A percentile compares a stretch with the other conserved stretches of the same genome.
phyloP scores from a whole-genome alignment of 2,888 invertebrate species.

The Chamaedrilus cognettii region DNA sequence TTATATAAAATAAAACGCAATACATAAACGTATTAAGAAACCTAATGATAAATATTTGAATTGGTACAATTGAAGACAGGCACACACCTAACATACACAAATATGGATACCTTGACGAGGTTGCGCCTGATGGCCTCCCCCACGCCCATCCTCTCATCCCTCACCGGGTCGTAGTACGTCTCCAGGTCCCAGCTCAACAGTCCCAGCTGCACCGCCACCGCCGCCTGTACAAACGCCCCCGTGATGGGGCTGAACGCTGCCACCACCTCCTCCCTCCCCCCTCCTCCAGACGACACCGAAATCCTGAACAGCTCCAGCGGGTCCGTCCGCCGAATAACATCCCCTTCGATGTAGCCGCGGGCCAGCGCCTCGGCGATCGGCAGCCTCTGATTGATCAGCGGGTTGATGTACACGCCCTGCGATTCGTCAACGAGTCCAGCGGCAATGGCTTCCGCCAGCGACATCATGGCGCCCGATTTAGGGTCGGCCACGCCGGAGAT shows the following conservation, averaged over 20 bases:
- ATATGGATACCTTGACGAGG: slow-evolving; percentile 67
- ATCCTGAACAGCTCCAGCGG: slow-evolving; percentile 87
- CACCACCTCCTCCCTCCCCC: slow-evolving; percentile 71
- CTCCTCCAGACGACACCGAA: slow-evolving; percentile 83
- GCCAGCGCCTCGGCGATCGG: slow-evolving; percentile 78
- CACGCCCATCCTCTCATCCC: slow-evolving; percentile 69
- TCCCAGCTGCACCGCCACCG: slow-evolving; percentile 90
- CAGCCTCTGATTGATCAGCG: slow-evolving; percentile 75
- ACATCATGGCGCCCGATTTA: slow-evolving; percentile 41
- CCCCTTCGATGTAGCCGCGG: slow-evolving; percentile 68
- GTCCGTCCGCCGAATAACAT: slow-evolving; percentile 34
- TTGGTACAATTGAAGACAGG: too few species aligned
- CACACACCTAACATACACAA: too few species aligned
- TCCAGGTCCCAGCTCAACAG: slow-evolving; percentile 84
- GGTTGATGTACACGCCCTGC: slow-evolving; percentile 65
- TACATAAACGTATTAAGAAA: too few species aligned
- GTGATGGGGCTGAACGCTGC: slow-evolving; percentile 71
- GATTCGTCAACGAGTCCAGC: slow-evolving; percentile 74
- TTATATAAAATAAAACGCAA: too few species aligned
- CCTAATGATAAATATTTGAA: too few species aligned
- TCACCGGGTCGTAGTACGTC: slow-evolving; percentile 67
- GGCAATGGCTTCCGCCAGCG: slow-evolving; percentile 69
- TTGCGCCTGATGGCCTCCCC: slow-evolving; percentile 76
- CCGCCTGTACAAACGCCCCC: slow-evolving; percentile 72
- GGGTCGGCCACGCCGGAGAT: slow-evolving; percentile 39